Evolutionary conservation across 2,888 invertebrate genomes (phyloP), one percentile per base, ranked within the genome.

Genomic region (Clivina fossor): DNA sequence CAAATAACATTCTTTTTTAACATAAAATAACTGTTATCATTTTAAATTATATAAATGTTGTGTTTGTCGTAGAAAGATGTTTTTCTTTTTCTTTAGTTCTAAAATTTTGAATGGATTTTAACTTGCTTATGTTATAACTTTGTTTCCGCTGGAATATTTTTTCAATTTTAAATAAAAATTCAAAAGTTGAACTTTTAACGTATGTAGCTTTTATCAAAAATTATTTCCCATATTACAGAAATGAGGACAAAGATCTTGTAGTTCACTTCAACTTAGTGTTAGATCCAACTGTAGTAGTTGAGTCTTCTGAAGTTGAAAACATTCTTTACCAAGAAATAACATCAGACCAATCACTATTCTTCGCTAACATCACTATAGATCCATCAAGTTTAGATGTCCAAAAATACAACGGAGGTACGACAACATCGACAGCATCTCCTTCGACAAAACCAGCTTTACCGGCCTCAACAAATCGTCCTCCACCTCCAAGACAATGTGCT

Each of bases 221-320:
- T 53, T 44, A 24, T 44, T 71, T 73, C 30, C n/a, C n/a, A n/a
- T n/a, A n/a, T n/a, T n/a, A n/a, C 70, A 87, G 85, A 22, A 77
- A 78, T 53, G 85, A 85, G 65, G 82, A 81, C 30, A 81, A 84
- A 55, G 88, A 89, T 58, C 77, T 90, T 48, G 82, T 88, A 41
- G 87, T 93, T 0, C 90, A 92, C 69, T 93, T 93, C 69, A 90
- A 91, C 68, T 79, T 93, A 49, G 85, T 86, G 50, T 90, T 93
- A 66, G 90, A 93, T 74, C 88, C 90, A 1, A 64, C 66, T 1
- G 65, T 66, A 8, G 33, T 18, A 1, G 84, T 90, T 19, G 80
- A 78, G 57, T 82, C 84, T 0, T 74, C 78, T 0, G 86, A 88
- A 62, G 78, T 90, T 11, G 73, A 80, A 49, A 78, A 81, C 0